Evolutionary conservation across 2,113 vertebrate species (phyloP), one percentile per base, ranked within the genome.

Genomic region (Tragelaphus buxtoni): DNA sequence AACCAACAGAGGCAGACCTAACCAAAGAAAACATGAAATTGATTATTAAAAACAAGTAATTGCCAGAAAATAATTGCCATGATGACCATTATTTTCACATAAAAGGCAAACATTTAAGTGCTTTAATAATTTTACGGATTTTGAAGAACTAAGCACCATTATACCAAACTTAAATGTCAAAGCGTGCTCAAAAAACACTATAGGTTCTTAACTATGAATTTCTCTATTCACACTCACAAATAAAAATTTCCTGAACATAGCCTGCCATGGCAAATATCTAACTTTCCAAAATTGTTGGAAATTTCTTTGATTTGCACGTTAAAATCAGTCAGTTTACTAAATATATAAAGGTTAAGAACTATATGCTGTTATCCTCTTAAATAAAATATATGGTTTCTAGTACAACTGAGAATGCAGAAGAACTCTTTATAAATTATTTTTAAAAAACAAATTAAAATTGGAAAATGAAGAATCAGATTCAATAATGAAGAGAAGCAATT

Each of bases 1-100:
- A 2, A 77, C 99, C 11, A 99, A 98, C 58, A 99, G 98, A 14
- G 99, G 99, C 45, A 99, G 98, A 16, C 99, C 99, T 99, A 58
- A 84, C 2, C 20, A 84, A 82, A 45, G 35, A 85, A 90, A 61
- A 95, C 65, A 42, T 0, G 1, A 47, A 17, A 55, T 30, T 30
- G 13, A 47, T 60, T 5, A 60, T 77, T 79, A 90, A 90, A 82
- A 85, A 85, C 35, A 65, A 92, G 30, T 53, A 28, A 72, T 9
- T 32, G 3, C 39, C 76, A 83, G 47, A 39, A 65, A 94, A 95
- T 1, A 63, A 60, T 16, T 53, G 10, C 47, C 24, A n/a, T 4
- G 32, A 26, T 82, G 28, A 81, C 5, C 14, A 32, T 17, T 63
- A 11, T 45, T 80, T 92, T 83, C 5, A 74, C 9, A 30, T 11